Evolutionary conservation across 1,140 invertebrate genomes (phyloP), one percentile per base, ranked within the genome.

Genomic region (Sinella curviseta): DNA sequence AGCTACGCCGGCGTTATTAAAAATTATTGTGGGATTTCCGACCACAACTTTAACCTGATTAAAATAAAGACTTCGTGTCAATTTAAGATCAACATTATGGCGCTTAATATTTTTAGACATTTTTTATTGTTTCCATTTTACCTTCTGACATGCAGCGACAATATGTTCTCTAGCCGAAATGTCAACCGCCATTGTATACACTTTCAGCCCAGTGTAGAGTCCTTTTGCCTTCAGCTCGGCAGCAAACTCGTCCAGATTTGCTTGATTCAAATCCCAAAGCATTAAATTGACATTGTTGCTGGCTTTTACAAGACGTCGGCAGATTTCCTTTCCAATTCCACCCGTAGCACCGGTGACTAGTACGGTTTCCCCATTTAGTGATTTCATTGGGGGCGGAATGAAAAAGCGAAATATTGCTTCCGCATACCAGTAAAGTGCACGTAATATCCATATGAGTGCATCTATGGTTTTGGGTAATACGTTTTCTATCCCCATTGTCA

Each of bases 381-480:
- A 26, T 67, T 67, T 67, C 65, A 12, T 48, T 48, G 8, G 48
- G 20, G 26, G 73, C 65, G 24, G 39, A 82, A 89, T 78, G 87
- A 86, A 79, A 91, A 90, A 83, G 67, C 88, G n/a, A 86, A 86
- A 14, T 8, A 48, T 8, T 48, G 39, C 39, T 20, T 48, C 39
- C 39, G 20, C 8, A 20, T 48, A 48, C 39, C 39, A n/a, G n/a
- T n/a, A n/a, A n/a, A n/a, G n/a, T n/a, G n/a, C n/a, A n/a, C n/a
- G n/a, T n/a, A n/a, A n/a, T 12, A 20, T 48, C 8, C 39, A 12
- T 20, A 8, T 20, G 20, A 48, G 20, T 12, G 8, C 39, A 12
- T 48, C 39, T n/a, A n/a, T n/a, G n/a, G n/a, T n/a, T n/a, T n/a
- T n/a, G n/a, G n/a, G n/a, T n/a, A n/a, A n/a, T n/a, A n/a, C n/a